Conservation (phyloP, 2,888 invertebrate species). For the Rhagium mordax region DNA sequence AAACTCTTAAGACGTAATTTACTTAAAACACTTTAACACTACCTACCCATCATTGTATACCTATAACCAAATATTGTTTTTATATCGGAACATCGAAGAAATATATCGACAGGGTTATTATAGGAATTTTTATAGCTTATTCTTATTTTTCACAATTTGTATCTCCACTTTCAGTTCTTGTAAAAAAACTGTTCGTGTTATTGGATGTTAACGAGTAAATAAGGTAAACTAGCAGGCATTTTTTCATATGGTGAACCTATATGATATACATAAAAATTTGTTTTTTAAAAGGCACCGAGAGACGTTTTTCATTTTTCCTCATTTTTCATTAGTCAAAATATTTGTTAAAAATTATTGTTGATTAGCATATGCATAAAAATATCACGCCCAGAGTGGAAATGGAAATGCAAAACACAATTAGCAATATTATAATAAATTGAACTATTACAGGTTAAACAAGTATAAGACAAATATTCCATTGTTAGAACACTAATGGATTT, state of each 20-base stretch:
- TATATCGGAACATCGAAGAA: slow-evolving; percentile 23
- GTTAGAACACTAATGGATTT: too few relatives aligned
- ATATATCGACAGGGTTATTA: slow-evolving; percentile 11
- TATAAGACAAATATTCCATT: too few relatives aligned
- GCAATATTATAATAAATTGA: too few relatives aligned
- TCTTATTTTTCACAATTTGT: background rate
- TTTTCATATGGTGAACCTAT: background rate
- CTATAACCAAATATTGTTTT: slow-evolving; percentile 38
- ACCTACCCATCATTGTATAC: slow-evolving; percentile 34
- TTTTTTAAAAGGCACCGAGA: too few relatives aligned
- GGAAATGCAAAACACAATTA: too few relatives aligned
- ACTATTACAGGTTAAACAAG: too few relatives aligned
- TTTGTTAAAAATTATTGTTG: too few relatives aligned
- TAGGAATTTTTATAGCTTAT: background rate
- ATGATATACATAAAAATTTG: background rate
- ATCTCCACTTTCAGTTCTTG: background rate
- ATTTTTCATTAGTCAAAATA: too few relatives aligned
- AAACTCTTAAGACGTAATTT: slow-evolving; percentile 48
- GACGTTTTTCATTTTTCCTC: too few relatives aligned
- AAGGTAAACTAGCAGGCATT: background rate
- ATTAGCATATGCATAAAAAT: too few relatives aligned
- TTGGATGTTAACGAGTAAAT: background rate
- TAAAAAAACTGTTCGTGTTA: background rate
- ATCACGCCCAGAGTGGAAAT: too few relatives aligned
- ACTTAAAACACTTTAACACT: slow-evolving; percentile 32